Evolutionary conservation across 2,113 vertebrate species (phyloP), one percentile per base, ranked within the genome.

Genomic region (Bubalus kerabau): DNA sequence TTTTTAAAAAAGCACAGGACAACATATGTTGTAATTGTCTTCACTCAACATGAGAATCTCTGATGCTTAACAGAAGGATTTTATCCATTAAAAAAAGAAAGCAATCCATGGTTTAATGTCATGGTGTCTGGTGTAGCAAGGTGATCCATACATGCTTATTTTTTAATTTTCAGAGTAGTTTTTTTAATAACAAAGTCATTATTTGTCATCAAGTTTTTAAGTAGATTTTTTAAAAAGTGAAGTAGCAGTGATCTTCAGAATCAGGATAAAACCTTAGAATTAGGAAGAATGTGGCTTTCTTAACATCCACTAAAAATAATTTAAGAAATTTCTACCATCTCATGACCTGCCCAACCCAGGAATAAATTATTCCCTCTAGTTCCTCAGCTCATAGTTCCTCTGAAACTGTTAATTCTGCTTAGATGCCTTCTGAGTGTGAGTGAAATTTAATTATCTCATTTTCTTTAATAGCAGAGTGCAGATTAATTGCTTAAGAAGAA

Each of bases 361-460:
- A 40, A 94, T 92, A 90, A 85, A 93, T 92, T 95, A 90, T 67
- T 91, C 64, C 71, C 54, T 95, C n/a, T 24, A 59, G n/a, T 86
- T 93, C 14, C 50, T 43, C 3, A 93, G 86, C 86, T 90, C 54
- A 67, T n/a, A 76, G 21, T 60, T 95, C 48, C 80, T 95, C 32
- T 92, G 57, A 96, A 98, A 87, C 82, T 89, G 32, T 62, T 95
- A 36, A 93, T 96, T 97, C 82, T 95, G 88, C 52, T 94, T 80
- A 97, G 76, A 90, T 90, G 78, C 60, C 60, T 96, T 95, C 76
- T 94, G 88, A 96, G 90, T 93, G 48, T 81, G 82, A 97, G 46
- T 92, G 52, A 96, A 97, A 93, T 95, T 97, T 94, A 96, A 96
- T 92, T 80, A 80, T 91, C 32, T 62, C 36, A 90, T 84, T 97